Percentiles rank a stretch among this genome's conserved stretches.
Conservation (phyloP, 2,888 invertebrate species). For the Leptinotarsa tumamoca region DNA sequence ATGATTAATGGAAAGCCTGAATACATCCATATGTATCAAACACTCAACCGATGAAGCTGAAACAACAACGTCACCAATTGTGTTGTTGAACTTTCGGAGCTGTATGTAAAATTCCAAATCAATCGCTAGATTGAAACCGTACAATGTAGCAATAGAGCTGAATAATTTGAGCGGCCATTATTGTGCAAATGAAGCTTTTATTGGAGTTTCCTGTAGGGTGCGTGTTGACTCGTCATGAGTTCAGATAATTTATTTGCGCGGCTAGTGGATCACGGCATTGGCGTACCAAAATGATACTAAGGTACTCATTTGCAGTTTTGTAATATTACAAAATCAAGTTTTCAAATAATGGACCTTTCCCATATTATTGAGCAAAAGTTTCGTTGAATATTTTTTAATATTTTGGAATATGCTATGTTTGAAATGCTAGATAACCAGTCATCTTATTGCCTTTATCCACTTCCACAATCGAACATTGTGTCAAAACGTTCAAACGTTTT, state of each 20-base stretch:
- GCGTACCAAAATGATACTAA: background rate
- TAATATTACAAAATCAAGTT: too few relatives aligned
- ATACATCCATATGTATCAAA: background rate
- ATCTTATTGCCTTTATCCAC: too few relatives aligned
- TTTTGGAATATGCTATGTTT: too few relatives aligned
- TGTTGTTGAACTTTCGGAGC: conserved; percentile 48
- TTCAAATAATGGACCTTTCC: too few relatives aligned
- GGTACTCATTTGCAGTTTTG: too few relatives aligned
- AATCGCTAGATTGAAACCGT: conserved; percentile 53
- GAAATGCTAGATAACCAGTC: too few relatives aligned
- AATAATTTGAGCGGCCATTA: conserved; percentile 64
- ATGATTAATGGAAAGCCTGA: too few relatives aligned
- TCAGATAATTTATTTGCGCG: conserved; percentile 62
- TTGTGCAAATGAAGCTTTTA: conserved; percentile 67
- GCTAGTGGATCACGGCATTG: conserved; percentile 55
- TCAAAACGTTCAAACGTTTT: too few relatives aligned
- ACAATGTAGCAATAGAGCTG: conserved; percentile 58
- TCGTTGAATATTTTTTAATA: too few relatives aligned
- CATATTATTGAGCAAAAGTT: too few relatives aligned
- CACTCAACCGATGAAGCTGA: background rate
- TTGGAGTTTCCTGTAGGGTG: conserved; percentile 62
- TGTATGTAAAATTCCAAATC: conserved; percentile 53
- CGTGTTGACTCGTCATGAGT: conserved; percentile 61
- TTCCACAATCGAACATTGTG: too few relatives aligned
- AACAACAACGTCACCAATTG: conserved; percentile 36